A percentile compares a stretch with the other conserved stretches of the same genome.
These are phyloP conservation scores for Silurus lanzhouensis DNA, from an alignment of 2,797 vertebrate genomes.

Conservation along the genomic window DNA sequence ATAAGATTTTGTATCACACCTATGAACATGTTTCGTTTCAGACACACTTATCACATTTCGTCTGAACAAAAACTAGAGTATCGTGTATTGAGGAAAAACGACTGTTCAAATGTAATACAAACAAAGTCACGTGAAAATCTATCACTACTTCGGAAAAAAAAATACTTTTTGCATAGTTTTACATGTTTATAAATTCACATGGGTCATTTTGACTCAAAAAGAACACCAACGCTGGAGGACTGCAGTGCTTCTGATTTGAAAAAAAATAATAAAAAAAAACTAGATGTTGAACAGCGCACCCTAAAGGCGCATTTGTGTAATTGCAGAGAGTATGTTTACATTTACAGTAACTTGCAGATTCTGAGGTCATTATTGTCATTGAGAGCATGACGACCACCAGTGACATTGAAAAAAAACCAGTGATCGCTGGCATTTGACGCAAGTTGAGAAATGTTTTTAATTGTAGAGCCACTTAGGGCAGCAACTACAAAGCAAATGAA, in stretches of 20 bases:
- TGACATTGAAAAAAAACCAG: no score
- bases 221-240: neutral
- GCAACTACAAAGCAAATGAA: no score
- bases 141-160: neutral
- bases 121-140: neutral
- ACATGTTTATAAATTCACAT: neutral
- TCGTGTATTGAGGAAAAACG: neutral
- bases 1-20: neutral
- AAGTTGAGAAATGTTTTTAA: no score
- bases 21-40: neutral
- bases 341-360: no score
- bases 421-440: no score
- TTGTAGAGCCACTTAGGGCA: no score
- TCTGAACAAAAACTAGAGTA: neutral
- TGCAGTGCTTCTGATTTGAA: neutral
- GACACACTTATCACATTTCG: neutral
- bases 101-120: neutral
- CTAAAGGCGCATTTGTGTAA: slow-evolving; percentile 2
- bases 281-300: neutral
- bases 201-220: neutral
- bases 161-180: neutral
- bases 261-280: no score
- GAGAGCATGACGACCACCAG: no score
- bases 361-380: no score
- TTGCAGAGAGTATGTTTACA: no score